Evolutionary conservation across 53 echinoderm and acorn worm genomes (phyloP).

Genomic region (Patiria pectinifera): DNA sequence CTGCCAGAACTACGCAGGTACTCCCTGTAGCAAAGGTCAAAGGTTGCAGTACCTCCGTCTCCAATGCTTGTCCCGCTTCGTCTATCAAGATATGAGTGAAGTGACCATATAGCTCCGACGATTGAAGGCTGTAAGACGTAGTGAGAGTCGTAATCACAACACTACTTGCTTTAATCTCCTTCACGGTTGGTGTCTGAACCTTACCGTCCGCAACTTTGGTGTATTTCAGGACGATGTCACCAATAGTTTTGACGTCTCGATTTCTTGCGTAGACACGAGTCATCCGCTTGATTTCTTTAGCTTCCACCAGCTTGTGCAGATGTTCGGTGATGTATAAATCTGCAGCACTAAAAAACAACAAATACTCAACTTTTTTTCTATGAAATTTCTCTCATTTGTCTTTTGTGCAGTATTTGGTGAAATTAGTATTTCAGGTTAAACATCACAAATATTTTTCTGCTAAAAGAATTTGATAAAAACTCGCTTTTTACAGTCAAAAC

Average conservation of each 20-base stretch:
- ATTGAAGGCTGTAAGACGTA: constrained; percentile 63
- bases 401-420: neutral
- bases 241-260: constrained; percentile 57
- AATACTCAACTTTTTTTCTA: neutral
- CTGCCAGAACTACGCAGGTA: constrained; percentile 85
- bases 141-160: constrained; percentile 83
- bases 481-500: too few species aligned
- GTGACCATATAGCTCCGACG: constrained; percentile 59
- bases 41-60: constrained; percentile 81
- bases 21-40: constrained; percentile 76
- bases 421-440: neutral
- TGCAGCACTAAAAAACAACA: constrained; percentile 75
- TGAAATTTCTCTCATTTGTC: neutral
- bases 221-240: constrained; percentile 30
- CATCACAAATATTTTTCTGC: too few species aligned
- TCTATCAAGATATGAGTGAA: constrained; percentile 93
- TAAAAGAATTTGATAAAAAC: too few species aligned
- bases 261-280: constrained; percentile 52
- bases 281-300: constrained; percentile 26
- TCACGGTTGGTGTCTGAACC: constrained; percentile 40
- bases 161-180: constrained; percentile 25
- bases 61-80: constrained; percentile 87
- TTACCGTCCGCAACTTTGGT: constrained; percentile 18
- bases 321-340: constrained; percentile 88
- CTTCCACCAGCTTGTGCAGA: constrained; percentile 50